Evolutionary conservation across 2,113 vertebrate species (phyloP).

Genomic region (Monarcha castaneiventris): DNA sequence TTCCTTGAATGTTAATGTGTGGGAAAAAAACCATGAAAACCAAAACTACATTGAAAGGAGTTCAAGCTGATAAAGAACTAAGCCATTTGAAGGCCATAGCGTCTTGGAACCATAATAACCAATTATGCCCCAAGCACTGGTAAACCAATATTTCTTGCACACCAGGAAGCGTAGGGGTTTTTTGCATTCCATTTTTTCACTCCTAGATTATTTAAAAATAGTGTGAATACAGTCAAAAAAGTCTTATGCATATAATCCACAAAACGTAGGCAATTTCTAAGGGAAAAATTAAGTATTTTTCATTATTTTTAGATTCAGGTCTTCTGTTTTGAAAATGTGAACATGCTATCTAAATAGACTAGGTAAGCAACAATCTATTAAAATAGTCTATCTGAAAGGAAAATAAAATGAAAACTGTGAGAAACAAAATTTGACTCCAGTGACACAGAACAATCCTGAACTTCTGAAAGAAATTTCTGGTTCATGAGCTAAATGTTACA

Average conservation of each 20-base stretch:
- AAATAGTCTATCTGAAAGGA: background rate
- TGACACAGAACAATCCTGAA: background rate
- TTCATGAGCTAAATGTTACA: background rate
- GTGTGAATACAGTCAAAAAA: background rate
- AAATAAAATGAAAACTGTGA: background rate
- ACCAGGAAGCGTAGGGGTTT: fast-evolving
- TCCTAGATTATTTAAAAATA: background rate
- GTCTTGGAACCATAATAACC: background rate
- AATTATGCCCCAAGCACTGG: background rate
- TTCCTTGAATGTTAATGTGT: background rate
- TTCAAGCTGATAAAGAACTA: background rate
- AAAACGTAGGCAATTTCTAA: background rate
- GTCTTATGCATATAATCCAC: background rate
- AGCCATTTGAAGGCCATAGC: background rate
- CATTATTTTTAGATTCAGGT: background rate
- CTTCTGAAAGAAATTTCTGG: background rate
- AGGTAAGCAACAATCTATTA: background rate
- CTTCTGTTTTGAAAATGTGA: background rate
- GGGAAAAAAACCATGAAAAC: background rate
- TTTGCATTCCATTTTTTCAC: background rate
- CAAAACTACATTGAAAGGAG: background rate
- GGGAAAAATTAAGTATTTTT: background rate
- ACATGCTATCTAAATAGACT: background rate
- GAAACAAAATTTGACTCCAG: background rate
- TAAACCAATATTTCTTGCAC: background rate